Evolutionary conservation across 2,113 vertebrate genomes (phyloP), one percentile per base, ranked within the genome.

Genomic region (human): DNA sequence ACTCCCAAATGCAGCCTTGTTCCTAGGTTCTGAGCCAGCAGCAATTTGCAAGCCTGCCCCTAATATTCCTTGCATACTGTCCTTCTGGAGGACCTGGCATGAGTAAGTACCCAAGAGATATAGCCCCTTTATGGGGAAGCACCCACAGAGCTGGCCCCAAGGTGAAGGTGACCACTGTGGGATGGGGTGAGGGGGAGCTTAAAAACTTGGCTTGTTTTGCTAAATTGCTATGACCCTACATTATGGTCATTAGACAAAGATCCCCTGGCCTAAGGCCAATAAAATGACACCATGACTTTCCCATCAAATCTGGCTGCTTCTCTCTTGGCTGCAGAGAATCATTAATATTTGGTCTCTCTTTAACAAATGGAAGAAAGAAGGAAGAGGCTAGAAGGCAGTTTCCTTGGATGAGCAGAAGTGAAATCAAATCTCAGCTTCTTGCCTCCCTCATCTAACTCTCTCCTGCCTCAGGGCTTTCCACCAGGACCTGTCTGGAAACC

Each of bases 181-280:
- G 10, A 11, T 11, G 27, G 27, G 27, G 61, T 7, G 0, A 0
- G 27, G 78, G 45, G 7, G 12, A 40, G 20, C 12, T 79, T n/a
- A 43, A 35, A 13, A 43, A 22, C 1, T 32, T 55, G 75, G 2
- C 22, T 55, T 57, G 32, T 40, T 76, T 78, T 70, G 18, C 20
- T 84, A 43, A 59, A 30, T 43, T 61, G 30, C 57, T 30, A 25
- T 5, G 25, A 68, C 14, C 13, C 32, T 80, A 5, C 30, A 22
- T 70, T 64, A 82, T 38, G 45, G 38, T 43, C 30, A 50, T 76
- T 50, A 55, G 66, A 48, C 45, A 86, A 83, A 66, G 89, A 70
- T 17, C 32, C 8, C n/a, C 32, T 35, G 18, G 45, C 16, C 81
- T 40, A 73, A 64, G 23, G 45, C 45, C 61, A 80, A 11, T 20